Conservation (phyloP, 2,888 invertebrate species). For the Microctonus brassicae region DNA sequence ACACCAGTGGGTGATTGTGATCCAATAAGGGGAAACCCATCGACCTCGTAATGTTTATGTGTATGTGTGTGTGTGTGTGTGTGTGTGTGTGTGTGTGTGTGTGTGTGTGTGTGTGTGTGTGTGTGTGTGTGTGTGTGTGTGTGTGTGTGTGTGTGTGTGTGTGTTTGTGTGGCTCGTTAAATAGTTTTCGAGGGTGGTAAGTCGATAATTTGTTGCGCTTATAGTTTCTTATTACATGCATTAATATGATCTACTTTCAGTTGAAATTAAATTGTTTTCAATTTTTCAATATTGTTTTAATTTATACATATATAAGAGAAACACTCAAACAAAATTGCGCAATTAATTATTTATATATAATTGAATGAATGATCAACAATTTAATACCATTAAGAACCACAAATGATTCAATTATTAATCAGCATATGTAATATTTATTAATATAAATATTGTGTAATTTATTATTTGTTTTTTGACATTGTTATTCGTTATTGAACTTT, state of each 20-base stretch:
- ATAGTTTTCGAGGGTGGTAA: constrained; percentile 34
- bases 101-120: too few relatives aligned
- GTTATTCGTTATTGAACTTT: not conserved
- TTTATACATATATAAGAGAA: not conserved
- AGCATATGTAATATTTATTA: not conserved
- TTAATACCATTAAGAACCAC: too few relatives aligned
- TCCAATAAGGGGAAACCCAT: constrained; percentile 55
- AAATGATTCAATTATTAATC: too few relatives aligned
- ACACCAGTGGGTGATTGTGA: constrained; percentile 36
- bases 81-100: too few relatives aligned
- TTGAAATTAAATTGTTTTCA: constrained; percentile 10
- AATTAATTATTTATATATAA: constrained; percentile 5
- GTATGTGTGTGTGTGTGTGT: too few relatives aligned
- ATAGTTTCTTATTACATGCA: not conserved
- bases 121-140: too few relatives aligned
- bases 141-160: too few relatives aligned
- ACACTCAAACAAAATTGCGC: constrained; percentile 10
- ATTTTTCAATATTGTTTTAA: constrained; percentile 11
- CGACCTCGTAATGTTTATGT: too few relatives aligned
- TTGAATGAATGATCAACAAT: not conserved
- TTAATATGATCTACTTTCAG: not conserved
- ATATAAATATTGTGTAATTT: not conserved
- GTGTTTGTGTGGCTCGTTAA: constrained; percentile 28
- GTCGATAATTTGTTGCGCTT: constrained; percentile 18
- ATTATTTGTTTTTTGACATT: not conserved